Evolutionary conservation across 2,797 vertebrate genomes (phyloP).

Genomic region (Neosalanx taihuensis): DNA sequence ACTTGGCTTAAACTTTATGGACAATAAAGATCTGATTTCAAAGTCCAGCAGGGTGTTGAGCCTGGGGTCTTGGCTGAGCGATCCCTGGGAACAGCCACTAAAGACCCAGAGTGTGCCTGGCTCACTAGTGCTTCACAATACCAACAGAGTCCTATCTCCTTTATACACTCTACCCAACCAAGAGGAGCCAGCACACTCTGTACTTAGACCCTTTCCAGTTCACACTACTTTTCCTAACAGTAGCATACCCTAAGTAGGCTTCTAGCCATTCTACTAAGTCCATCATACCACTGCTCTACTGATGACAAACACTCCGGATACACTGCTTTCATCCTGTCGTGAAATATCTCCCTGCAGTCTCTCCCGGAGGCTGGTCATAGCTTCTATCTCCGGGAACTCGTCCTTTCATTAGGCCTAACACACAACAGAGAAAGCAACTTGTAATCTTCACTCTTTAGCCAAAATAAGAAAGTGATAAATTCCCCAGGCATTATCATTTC

Average conservation of each 20-base stretch:
- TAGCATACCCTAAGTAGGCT: too few species aligned
- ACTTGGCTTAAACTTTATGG: slow-evolving; percentile 81
- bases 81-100: slow-evolving; percentile 51
- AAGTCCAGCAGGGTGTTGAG: slow-evolving; percentile 84
- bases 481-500: slow-evolving; percentile 61
- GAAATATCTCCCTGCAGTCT: slow-evolving; percentile 71
- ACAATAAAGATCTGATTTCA: slow-evolving; percentile 87
- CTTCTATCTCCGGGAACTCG: slow-evolving; percentile 66
- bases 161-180: slow-evolving; percentile 33
- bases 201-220: too few species aligned
- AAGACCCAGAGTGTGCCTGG: slow-evolving; percentile 34
- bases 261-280: too few species aligned
- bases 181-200: too few species aligned
- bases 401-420: slow-evolving; percentile 45
- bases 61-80: slow-evolving; percentile 78
- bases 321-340: slow-evolving; percentile 69
- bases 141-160: background rate
- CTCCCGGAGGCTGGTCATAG: slow-evolving; percentile 60
- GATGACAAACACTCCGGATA: slow-evolving; percentile 6
- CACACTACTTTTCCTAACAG: too few species aligned
- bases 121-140: slow-evolving; percentile 18
- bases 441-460: slow-evolving; percentile 2
- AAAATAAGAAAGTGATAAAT: slow-evolving; percentile 56
- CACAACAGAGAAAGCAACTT: slow-evolving; percentile 37
- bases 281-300: too few species aligned